These are phyloP conservation scores for Triops longicaudatus DNA, from an alignment of 1,140 invertebrate species.

Conservation along the genomic window DNA sequence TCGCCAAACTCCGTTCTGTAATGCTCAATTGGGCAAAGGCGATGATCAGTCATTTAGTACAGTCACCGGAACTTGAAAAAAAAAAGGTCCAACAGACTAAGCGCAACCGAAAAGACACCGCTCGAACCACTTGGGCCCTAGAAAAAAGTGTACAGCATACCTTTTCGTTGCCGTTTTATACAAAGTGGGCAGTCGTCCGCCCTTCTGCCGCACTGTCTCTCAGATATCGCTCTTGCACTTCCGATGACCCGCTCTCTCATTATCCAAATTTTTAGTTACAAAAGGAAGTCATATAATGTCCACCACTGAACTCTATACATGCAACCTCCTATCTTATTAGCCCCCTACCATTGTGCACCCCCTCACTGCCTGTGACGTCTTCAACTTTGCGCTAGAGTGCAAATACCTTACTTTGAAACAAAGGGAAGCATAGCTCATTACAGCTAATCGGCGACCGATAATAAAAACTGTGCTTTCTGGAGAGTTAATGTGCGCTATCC, in stretches of 20 bases:
- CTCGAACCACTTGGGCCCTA: background rate
- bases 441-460: background rate
- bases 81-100: background rate
- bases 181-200: background rate
- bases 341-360: background rate
- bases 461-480: background rate
- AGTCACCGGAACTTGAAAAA: background rate
- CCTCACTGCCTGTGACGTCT: background rate
- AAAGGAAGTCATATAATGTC: slow-evolving; percentile 1
- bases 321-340: background rate
- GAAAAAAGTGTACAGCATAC: background rate
- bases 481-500: background rate
- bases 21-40: slow-evolving; percentile 4
- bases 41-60: background rate
- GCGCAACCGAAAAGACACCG: background rate
- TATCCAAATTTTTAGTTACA: background rate
- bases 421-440: background rate
- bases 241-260: slow-evolving; percentile 9
- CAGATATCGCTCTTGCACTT: background rate
- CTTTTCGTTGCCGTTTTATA: background rate
- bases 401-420: too few species aligned
- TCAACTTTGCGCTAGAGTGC: too few species aligned
- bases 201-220: background rate
- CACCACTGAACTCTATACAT: background rate
- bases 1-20: background rate